These are phyloP conservation scores for Nipponia nippon DNA, from an alignment of 2,113 vertebrate genomes.

Conservation along the genomic window DNA sequence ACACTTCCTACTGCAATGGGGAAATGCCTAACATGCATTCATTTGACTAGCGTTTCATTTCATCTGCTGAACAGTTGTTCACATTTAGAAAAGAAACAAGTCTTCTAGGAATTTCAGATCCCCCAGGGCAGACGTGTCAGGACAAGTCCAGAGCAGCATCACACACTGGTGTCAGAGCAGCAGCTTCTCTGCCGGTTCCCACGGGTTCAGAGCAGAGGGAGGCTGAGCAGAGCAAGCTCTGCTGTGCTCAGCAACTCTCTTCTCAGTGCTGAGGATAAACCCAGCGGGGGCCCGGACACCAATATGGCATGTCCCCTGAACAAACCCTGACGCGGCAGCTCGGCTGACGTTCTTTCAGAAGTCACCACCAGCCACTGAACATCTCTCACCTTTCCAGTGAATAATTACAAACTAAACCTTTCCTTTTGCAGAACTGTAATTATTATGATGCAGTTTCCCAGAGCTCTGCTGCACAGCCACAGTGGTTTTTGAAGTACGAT, in stretches of 20 bases:
- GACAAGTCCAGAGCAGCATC: background rate
- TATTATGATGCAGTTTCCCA: background rate
- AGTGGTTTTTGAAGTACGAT: background rate
- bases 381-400: background rate
- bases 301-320: background rate
- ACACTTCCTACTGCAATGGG: background rate
- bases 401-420: background rate
- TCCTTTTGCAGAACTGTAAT: background rate
- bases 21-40: background rate
- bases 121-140: rapidly evolving
- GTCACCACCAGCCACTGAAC: background rate
- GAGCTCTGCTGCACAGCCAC: background rate
- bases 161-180: background rate
- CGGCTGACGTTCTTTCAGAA: background rate
- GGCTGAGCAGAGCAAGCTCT: rapidly evolving
- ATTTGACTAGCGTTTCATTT: background rate
- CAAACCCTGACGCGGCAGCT: background rate
- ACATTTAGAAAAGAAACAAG: background rate
- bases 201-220: rapidly evolving
- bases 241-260: background rate
- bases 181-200: background rate
- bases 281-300: background rate
- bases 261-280: background rate
- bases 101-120: background rate
- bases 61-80: background rate